Percentiles rank a stretch among this genome's conserved stretches.
Evolutionary conservation across 2,888 invertebrate genomes (phyloP).

Genomic region (Melikaiella ostensackeni): DNA sequence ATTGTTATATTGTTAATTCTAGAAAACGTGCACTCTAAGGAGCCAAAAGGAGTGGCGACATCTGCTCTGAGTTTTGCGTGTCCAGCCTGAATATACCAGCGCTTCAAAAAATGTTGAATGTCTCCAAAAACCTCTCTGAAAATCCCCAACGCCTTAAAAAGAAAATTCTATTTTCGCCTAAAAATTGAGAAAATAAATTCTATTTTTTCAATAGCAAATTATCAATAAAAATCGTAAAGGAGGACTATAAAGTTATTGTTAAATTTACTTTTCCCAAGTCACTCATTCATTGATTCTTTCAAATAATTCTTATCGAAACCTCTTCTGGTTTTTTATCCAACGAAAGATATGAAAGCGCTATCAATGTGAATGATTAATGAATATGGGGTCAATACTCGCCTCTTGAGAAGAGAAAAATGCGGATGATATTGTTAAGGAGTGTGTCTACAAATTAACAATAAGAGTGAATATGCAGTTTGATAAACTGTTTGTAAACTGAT

Average conservation of each 20-base stretch:
- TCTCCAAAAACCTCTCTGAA: background rate
- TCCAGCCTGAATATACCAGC: too few species aligned
- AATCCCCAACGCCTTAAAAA: background rate
- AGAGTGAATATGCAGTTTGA: background rate
- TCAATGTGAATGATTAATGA: background rate
- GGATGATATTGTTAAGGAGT: background rate
- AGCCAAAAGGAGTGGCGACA: too few species aligned
- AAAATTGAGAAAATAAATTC: background rate
- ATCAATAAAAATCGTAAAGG: background rate
- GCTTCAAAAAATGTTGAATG: background rate
- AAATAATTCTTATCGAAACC: background rate
- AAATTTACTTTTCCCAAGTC: background rate
- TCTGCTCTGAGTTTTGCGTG: too few species aligned
- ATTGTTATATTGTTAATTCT: too few species aligned
- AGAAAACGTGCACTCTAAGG: too few species aligned
- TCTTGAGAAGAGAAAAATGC: background rate
- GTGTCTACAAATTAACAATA: slow-evolving; percentile 1
- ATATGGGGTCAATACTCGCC: background rate
- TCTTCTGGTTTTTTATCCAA: background rate
- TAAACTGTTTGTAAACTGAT: too few species aligned
- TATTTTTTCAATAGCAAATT: background rate
- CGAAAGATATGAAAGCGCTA: background rate
- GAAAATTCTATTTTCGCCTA: background rate
- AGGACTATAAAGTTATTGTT: background rate
- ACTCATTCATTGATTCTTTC: too few species aligned